These are phyloP conservation scores for Tetranychus urticae DNA, from an alignment of 1,140 invertebrate genomes.

Conservation along the genomic window DNA sequence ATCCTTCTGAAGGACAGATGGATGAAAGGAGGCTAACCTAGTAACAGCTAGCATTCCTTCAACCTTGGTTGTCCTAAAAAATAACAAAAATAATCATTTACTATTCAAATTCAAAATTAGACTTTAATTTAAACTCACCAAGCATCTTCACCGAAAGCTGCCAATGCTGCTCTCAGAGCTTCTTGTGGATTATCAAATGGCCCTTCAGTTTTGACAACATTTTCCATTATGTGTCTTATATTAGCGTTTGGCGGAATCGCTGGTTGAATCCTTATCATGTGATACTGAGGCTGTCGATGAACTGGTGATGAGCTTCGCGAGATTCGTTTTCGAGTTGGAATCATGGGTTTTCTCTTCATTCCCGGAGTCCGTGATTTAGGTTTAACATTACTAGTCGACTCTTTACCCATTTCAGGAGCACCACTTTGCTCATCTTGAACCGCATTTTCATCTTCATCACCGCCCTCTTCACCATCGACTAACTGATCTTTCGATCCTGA, in stretches of 20 bases:
- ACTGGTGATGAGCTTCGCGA: neutral
- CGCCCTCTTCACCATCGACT: neutral
- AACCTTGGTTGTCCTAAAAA: constrained; percentile 47
- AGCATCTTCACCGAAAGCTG: constrained; percentile 41
- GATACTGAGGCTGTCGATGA: neutral
- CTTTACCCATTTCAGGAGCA: too few relatives aligned
- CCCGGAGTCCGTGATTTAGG: neutral
- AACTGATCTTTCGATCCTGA: neutral
- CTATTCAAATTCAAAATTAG: neutral
- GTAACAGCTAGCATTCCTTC: constrained; percentile 45
- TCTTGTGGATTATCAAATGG: constrained; percentile 34
- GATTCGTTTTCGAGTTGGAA: neutral
- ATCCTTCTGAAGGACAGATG: constrained; percentile 32
- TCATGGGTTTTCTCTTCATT: neutral
- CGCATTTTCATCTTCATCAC: neutral
- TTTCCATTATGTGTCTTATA: constrained; percentile 9
- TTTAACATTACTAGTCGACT: neutral
- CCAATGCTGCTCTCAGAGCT: constrained; percentile 33
- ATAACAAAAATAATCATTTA: neutral
- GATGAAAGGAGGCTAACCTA: constrained; percentile 41
- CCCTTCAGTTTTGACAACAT: constrained; percentile 13
- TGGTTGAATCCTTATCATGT: constrained; percentile 3
- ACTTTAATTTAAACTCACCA: constrained; percentile 28
- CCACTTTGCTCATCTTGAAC: neutral
- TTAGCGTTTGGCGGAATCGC: constrained; percentile 10